Conservation (phyloP, 2,113 vertebrate species). For the Alouatta palliata region DNA sequence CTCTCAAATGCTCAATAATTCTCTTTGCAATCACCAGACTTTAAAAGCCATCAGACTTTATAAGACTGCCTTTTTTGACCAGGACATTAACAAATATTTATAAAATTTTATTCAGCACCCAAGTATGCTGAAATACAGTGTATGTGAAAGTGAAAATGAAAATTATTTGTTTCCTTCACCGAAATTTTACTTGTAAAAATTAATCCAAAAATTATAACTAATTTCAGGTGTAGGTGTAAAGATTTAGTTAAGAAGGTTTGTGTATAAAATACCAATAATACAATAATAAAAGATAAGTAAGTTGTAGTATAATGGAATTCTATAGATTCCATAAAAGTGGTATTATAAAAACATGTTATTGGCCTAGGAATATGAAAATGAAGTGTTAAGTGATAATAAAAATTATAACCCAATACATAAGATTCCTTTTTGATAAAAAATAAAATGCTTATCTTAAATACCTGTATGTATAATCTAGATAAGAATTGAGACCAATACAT, state of each 20-base stretch:
- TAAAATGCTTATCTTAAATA: conserved; percentile 17
- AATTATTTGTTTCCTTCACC: neutral
- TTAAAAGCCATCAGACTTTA: too few species aligned
- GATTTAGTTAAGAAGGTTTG: neutral
- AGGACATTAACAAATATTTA: neutral
- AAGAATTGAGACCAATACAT: neutral
- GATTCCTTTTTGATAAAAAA: neutral
- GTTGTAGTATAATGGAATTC: neutral
- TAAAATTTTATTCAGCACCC: neutral
- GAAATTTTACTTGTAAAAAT: neutral
- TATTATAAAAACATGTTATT: neutral
- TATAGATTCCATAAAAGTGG: neutral
- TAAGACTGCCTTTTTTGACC: neutral
- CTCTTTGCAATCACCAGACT: conserved; percentile 77
- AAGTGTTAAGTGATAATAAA: conserved; percentile 17
- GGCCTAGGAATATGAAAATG: neutral
- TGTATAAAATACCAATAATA: conserved; percentile 9
- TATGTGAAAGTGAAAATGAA: neutral
- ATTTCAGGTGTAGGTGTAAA: neutral
- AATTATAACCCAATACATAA: neutral
- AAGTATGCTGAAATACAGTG: neutral
- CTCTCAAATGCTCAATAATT: conserved; percentile 84
- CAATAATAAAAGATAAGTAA: neutral
- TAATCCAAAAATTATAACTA: neutral
- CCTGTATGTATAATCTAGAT: neutral